These are phyloP conservation scores for Euwallacea fornicatus DNA, from an alignment of 1,140 invertebrate species.

Conservation along the genomic window DNA sequence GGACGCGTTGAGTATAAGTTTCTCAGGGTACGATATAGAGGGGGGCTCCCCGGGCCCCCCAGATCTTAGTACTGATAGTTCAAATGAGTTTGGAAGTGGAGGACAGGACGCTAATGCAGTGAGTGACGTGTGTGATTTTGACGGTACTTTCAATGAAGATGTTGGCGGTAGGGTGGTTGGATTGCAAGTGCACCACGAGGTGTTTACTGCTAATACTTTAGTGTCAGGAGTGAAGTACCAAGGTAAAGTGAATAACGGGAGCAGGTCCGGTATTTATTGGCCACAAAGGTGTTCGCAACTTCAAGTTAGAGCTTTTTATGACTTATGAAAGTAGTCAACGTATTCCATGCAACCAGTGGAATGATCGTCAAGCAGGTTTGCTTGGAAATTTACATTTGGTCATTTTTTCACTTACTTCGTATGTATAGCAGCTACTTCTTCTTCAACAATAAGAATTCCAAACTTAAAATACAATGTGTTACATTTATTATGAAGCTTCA, in stretches of 20 bases:
- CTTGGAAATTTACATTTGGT: too few relatives aligned
- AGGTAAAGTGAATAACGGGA: conserved; percentile 28
- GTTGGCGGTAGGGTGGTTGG: background rate
- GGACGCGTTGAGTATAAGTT: conserved; percentile 27
- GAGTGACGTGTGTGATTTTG: conserved; percentile 11
- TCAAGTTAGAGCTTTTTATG: too few relatives aligned
- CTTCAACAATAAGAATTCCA: too few relatives aligned
- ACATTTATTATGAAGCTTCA: too few relatives aligned
- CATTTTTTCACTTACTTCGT: too few relatives aligned
- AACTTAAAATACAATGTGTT: too few relatives aligned
- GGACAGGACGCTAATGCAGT: background rate
- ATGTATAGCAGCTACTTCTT: too few relatives aligned
- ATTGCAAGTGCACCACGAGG: conserved; percentile 33
- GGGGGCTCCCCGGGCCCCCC: conserved; percentile 52
- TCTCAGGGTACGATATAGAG: conserved; percentile 27
- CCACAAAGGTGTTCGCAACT: too few relatives aligned
- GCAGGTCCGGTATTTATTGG: too few relatives aligned
- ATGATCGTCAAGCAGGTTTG: too few relatives aligned
- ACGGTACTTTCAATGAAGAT: conserved; percentile 1
- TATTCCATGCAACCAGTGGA: too few relatives aligned
- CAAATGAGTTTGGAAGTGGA: background rate
- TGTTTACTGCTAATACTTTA: conserved; percentile 40
- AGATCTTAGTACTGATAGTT: background rate
- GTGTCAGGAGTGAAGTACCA: conserved; percentile 40
- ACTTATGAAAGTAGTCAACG: too few relatives aligned